A percentile compares a stretch with the other conserved stretches of the same genome.
Evolutionary conservation across 2,888 invertebrate species (phyloP).

Genomic region (Fragum sueziense): DNA sequence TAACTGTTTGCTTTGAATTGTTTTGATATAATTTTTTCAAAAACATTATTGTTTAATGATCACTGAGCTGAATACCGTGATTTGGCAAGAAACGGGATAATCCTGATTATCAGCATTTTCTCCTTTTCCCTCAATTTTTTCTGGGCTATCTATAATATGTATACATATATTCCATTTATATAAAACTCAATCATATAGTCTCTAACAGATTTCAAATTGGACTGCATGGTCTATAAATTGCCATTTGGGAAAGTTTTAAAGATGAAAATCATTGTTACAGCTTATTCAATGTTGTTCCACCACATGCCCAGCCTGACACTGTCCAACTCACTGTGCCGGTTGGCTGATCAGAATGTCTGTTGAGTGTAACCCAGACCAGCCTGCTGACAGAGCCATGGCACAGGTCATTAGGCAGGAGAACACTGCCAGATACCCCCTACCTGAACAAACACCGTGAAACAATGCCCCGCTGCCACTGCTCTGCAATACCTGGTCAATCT

Average conservation of each 20-base stretch:
- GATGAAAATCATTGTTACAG: neutral
- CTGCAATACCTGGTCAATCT: no score
- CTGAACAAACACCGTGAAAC: constrained; percentile 16
- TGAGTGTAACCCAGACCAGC: constrained; percentile 2
- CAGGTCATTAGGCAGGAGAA: constrained; percentile 6
- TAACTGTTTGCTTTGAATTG: neutral
- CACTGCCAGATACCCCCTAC: neutral
- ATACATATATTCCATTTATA: no score
- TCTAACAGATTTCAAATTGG: no score
- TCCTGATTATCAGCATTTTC: neutral
- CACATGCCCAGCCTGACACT: neutral
- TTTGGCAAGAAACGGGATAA: neutral
- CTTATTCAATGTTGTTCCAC: neutral
- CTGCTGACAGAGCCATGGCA: constrained; percentile 1
- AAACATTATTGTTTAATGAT: neutral
- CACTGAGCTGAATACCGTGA: neutral
- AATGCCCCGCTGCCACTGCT: no score
- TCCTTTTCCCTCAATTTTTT: neutral
- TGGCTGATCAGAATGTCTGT: neutral
- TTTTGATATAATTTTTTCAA: neutral
- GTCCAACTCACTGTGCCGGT: neutral
- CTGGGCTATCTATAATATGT: no score
- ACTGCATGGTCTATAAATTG: no score
- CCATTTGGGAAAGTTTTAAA: neutral
- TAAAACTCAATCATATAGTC: no score